These are phyloP conservation scores for Caenorhabditis panamensis DNA, from an alignment of 2,888 invertebrate genomes.

Conservation along the genomic window DNA sequence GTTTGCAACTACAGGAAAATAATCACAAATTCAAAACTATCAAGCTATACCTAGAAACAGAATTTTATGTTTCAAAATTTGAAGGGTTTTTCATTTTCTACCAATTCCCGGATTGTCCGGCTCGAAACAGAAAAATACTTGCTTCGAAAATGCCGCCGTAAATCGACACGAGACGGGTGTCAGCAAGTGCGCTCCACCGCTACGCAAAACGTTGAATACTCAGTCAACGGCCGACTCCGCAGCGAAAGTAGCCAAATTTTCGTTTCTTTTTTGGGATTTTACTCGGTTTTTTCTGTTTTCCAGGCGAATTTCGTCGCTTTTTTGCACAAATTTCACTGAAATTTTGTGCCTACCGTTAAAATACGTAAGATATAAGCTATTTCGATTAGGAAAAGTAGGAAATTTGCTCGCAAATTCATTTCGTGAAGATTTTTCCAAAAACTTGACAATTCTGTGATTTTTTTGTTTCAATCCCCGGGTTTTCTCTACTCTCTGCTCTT, in stretches of 20 bases:
- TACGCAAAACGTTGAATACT: constrained; percentile 57
- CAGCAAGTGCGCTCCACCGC: constrained; percentile 41
- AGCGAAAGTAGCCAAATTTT: constrained; percentile 45
- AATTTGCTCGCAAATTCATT: too few species aligned
- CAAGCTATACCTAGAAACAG: too few species aligned
- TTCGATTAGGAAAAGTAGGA: too few species aligned
- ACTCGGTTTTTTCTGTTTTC: constrained; percentile 30
- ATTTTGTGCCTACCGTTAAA: background rate
- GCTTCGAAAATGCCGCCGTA: background rate
- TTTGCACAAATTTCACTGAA: background rate
- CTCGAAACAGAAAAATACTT: background rate
- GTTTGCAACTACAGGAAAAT: too few species aligned
- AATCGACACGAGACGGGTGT: background rate
- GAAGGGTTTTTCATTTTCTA: too few species aligned
- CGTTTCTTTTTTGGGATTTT: constrained; percentile 56
- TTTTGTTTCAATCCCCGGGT: background rate
- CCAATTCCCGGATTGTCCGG: too few species aligned
- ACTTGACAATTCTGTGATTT: too few species aligned
- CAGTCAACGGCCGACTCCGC: constrained; percentile 46
- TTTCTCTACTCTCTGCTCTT: background rate
- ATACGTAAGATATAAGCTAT: too few species aligned
- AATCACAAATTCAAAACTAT: too few species aligned
- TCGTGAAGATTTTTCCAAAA: too few species aligned
- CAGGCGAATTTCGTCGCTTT: background rate
- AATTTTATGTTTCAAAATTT: too few species aligned